phyloP scores from a whole-genome alignment of 2,113 vertebrate species.

The Ciconia boyciana region DNA sequence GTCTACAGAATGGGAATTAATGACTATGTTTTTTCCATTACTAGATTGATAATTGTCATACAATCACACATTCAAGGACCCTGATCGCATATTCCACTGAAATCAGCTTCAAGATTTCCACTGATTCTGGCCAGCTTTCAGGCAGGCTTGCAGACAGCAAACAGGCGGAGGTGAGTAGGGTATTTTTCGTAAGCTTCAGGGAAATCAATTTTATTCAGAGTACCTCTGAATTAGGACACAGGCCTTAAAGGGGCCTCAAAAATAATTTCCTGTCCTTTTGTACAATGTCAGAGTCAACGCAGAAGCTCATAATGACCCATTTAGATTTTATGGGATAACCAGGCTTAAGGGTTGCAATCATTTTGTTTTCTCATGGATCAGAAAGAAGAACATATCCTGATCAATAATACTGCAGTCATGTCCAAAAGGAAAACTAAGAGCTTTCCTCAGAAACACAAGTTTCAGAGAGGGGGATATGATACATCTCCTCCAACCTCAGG shows the following conservation, averaged over 20 bases:
- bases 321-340: not conserved
- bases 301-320: not conserved
- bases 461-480: not conserved
- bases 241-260: not conserved
- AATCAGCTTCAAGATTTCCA: not conserved
- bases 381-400: not conserved
- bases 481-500: not conserved
- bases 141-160: not conserved
- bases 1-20: not conserved
- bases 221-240: not conserved
- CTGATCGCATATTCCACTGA: not conserved
- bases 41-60: not conserved
- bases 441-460: not conserved
- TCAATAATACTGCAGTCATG: not conserved
- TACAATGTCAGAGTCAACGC: not conserved
- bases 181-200: slow-evolving; percentile 5
- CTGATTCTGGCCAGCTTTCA: not conserved
- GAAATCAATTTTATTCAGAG: slow-evolving; percentile 1
- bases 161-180: not conserved
- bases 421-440: not conserved
- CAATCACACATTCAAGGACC: not conserved
- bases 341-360: not conserved
- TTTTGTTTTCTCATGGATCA: not conserved
- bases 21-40: not conserved
- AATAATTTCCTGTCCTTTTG: not conserved